These are phyloP conservation scores for Pedicia rivosa DNA, from an alignment of 2,888 invertebrate species.

Conservation along the genomic window DNA sequence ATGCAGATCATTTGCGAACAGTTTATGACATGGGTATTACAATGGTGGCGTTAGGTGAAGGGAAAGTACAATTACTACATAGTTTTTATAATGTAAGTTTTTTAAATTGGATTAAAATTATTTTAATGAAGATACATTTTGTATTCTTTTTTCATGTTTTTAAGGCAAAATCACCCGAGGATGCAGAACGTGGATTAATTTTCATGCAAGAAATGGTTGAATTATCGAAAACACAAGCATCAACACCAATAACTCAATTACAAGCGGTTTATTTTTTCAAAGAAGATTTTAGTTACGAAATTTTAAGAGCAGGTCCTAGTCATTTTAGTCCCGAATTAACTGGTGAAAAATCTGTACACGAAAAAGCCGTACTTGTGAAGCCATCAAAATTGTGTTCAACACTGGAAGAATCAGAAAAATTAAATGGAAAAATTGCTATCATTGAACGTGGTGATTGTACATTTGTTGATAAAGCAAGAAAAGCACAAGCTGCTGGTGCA, in stretches of 20 bases:
- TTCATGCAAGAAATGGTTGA: slow-evolving; percentile 98
- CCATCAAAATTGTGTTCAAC: slow-evolving; percentile 50
- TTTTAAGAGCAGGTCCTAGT: slow-evolving; percentile 68
- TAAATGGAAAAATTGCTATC: slow-evolving; percentile 64
- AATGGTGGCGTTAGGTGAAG: slow-evolving; percentile 74
- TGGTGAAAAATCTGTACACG: slow-evolving; percentile 45
- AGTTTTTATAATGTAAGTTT: slow-evolving; percentile 65
- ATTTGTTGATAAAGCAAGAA: slow-evolving; percentile 85
- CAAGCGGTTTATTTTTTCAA: slow-evolving; percentile 32
- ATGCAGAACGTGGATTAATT: slow-evolving; percentile 80
- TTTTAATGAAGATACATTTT: slow-evolving; percentile 3
- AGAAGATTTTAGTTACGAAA: slow-evolving; percentile 26
- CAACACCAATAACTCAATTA: slow-evolving; percentile 27
- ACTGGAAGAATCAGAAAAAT: slow-evolving; percentile 20
- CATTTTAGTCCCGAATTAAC: slow-evolving; percentile 73
- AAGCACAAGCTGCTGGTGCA: slow-evolving; percentile 68
- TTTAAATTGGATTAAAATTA: slow-evolving; percentile 3
- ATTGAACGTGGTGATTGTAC: slow-evolving; percentile 86
- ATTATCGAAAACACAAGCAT: slow-evolving; percentile 53
- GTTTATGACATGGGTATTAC: slow-evolving; percentile 92
- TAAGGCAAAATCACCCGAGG: slow-evolving; percentile 72
- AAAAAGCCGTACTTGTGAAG: slow-evolving; percentile 42
- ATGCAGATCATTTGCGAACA: slow-evolving; percentile 73
- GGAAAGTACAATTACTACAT: slow-evolving; percentile 82
- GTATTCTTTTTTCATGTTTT: slow-evolving; percentile 7